These are phyloP conservation scores for Phalacrocorax brasilianus DNA, from an alignment of 2,113 vertebrate genomes.

Conservation along the genomic window DNA sequence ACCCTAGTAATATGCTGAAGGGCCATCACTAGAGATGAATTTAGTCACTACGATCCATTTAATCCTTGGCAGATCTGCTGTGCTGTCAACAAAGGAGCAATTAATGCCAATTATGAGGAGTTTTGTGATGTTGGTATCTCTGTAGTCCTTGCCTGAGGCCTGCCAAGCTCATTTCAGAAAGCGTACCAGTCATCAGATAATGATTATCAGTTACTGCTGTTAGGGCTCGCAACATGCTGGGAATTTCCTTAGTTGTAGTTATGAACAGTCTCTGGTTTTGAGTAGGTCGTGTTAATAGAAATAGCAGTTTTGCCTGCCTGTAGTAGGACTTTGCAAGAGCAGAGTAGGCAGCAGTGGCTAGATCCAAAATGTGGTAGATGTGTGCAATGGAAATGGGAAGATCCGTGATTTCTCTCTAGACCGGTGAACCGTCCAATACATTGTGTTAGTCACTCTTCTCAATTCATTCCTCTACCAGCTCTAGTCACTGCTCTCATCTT, in stretches of 20 bases:
- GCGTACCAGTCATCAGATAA: not conserved
- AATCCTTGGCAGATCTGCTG: constrained; percentile 13
- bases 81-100: constrained; percentile 31
- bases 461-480: not conserved
- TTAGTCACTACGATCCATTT: not conserved
- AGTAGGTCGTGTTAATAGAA: not conserved
- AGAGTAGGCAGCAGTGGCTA: not conserved
- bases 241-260: not conserved
- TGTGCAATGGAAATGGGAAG: not conserved
- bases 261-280: not conserved
- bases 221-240: not conserved
- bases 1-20: not conserved
- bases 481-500: not conserved
- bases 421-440: not conserved
- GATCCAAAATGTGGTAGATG: not conserved
- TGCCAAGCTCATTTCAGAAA: not conserved
- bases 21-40: not conserved
- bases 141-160: constrained; percentile 29
- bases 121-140: constrained; percentile 35
- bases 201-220: not conserved
- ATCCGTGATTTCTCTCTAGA: not conserved
- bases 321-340: not conserved
- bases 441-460: not conserved
- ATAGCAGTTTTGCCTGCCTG: not conserved
- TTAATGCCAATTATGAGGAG: constrained; percentile 49